These are phyloP conservation scores for Syngnathus rostellatus DNA, from an alignment of 2,797 vertebrate genomes.

Conservation along the genomic window DNA sequence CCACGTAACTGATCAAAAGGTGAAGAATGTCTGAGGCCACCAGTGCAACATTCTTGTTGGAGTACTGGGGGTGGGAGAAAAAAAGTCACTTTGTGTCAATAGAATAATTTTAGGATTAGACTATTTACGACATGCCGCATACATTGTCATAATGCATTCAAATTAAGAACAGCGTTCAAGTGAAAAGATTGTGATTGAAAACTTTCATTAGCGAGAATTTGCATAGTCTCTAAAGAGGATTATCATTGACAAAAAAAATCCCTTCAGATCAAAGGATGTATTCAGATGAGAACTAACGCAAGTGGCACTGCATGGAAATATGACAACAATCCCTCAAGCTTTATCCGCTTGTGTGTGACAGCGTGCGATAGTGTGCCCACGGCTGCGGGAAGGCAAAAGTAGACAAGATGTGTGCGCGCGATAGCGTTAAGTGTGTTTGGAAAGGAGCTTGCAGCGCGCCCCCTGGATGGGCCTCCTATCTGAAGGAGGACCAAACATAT, in stretches of 20 bases:
- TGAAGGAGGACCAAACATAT: constrained; percentile 72
- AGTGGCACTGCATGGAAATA: constrained; percentile 42
- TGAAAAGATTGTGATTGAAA: background rate
- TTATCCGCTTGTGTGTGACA: constrained; percentile 22
- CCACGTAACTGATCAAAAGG: constrained; percentile 86
- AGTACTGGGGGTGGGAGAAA: constrained; percentile 70
- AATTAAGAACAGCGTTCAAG: background rate
- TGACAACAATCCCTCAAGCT: constrained; percentile 49
- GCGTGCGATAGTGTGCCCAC: constrained; percentile 21
- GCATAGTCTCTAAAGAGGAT: constrained; percentile 10
- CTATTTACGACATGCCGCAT: too few species aligned
- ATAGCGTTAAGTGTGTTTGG: constrained; percentile 17
- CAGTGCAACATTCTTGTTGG: constrained; percentile 93
- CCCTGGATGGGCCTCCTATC: constrained; percentile 67
- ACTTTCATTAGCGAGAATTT: constrained; percentile 2
- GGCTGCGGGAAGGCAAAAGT: constrained; percentile 46
- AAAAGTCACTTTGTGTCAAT: constrained; percentile 5
- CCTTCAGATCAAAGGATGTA: constrained; percentile 19
- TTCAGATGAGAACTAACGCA: constrained; percentile 16
- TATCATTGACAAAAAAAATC: constrained; percentile 10
- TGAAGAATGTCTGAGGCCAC: constrained; percentile 94
- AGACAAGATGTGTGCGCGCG: constrained; percentile 29
- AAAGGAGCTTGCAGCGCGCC: constrained; percentile 65
- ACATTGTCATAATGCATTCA: background rate
- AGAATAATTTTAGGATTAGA: background rate